Evolutionary conservation across 2,888 invertebrate genomes (phyloP).

Genomic region (Oscheius sp.): DNA sequence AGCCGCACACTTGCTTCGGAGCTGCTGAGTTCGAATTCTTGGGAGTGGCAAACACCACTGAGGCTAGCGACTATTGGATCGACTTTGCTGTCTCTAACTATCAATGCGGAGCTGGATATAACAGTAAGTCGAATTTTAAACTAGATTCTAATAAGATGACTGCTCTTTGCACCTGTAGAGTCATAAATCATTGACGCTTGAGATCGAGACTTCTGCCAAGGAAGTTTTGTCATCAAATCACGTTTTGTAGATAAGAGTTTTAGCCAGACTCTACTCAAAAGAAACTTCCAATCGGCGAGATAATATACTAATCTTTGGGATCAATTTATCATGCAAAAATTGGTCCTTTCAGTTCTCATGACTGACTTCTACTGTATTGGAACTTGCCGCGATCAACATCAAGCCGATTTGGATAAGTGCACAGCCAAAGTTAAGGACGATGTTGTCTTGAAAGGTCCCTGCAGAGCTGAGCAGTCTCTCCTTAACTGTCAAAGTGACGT

Average conservation of each 20-base stretch:
- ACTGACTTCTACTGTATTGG: constrained; percentile 51
- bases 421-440: constrained; percentile 30
- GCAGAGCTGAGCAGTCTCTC: constrained; percentile 40
- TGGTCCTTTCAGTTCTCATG: constrained; percentile 38
- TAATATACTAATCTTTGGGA: too few species aligned
- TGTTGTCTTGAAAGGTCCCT: constrained; percentile 18
- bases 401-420: constrained; percentile 41
- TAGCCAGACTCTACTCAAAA: too few species aligned
- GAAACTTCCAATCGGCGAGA: too few species aligned
- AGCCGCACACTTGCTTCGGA: constrained; percentile 37
- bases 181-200: too few species aligned
- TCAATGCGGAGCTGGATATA: constrained; percentile 48
- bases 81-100: constrained; percentile 48
- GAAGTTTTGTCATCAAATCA: too few species aligned
- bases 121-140: constrained; percentile 30
- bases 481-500: constrained; percentile 43
- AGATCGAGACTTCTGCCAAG: too few species aligned
- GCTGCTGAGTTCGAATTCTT: constrained; percentile 37
- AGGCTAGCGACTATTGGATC: constrained; percentile 48
- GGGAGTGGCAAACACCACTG: constrained; percentile 42
- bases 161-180: too few species aligned
- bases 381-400: constrained; percentile 38
- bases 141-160: too few species aligned
- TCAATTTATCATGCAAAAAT: too few species aligned
- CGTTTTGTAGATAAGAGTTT: too few species aligned